Conservation (phyloP, 1,140 invertebrate species). For the Drosophila repletoides region DNA sequence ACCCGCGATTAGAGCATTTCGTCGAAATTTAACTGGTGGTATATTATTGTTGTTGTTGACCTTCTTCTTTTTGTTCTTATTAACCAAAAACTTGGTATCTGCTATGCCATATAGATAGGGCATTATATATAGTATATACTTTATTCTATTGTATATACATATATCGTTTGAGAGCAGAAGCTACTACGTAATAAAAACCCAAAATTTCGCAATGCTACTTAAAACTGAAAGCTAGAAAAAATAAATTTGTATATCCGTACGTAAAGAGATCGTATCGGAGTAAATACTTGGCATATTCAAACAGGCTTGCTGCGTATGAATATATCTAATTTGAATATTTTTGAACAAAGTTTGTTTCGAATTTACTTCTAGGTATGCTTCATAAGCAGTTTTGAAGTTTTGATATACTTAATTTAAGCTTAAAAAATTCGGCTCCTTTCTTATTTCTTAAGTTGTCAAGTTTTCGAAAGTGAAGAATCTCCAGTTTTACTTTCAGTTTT, state of each 20-base stretch:
- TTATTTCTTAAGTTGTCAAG: no score
- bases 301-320: background rate
- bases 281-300: background rate
- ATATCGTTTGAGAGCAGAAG: no score
- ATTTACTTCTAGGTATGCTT: no score
- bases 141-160: background rate
- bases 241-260: background rate
- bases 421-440: no score
- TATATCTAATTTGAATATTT: no score
- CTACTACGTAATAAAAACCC: background rate
- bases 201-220: background rate
- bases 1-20: slow-evolving; percentile 6
- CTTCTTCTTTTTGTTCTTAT: background rate
- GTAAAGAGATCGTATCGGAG: no score
- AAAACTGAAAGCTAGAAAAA: background rate
- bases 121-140: slow-evolving; percentile 17
- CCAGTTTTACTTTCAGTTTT: no score
- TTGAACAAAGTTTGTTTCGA: background rate
- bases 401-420: no score
- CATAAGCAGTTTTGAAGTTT: no score
- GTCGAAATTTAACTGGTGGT: slow-evolving; percentile 34
- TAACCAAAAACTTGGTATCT: slow-evolving; percentile 56
- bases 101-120: slow-evolving; percentile 63
- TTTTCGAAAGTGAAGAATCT: no score
- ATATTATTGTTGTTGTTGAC: background rate